These are phyloP conservation scores for Spheniscus humboldti DNA, from an alignment of 2,797 vertebrate species.

Conservation along the genomic window DNA sequence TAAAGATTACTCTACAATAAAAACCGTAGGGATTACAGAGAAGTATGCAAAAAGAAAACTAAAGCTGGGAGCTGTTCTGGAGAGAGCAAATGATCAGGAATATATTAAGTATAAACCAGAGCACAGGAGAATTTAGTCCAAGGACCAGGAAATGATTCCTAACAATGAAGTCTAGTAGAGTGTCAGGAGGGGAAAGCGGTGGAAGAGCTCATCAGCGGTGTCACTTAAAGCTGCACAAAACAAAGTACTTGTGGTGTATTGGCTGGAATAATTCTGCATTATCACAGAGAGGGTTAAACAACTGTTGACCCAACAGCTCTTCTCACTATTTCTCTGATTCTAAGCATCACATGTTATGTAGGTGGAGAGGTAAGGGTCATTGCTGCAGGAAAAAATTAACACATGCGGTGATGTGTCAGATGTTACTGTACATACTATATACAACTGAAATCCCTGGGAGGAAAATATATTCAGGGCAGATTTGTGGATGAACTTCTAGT, in stretches of 20 bases:
- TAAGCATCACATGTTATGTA: not conserved
- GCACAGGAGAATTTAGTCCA: not conserved
- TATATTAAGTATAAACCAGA: not conserved
- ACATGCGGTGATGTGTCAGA: not conserved
- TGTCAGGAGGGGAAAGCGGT: not conserved
- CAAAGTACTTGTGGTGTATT: slow-evolving; percentile 25
- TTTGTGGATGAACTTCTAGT: slow-evolving; percentile 11
- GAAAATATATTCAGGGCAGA: not conserved
- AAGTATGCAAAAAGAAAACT: not conserved
- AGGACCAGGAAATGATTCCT: not conserved
- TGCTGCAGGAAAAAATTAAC: slow-evolving; percentile 44
- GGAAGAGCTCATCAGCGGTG: slow-evolving; percentile 3
- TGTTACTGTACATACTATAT: not conserved
- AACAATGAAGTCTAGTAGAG: not conserved
- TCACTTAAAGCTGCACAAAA: slow-evolving; percentile 39
- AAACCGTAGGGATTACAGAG: not conserved
- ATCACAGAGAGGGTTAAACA: slow-evolving; percentile 36
- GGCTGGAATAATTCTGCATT: slow-evolving; percentile 16
- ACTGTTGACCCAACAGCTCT: slow-evolving; percentile 35
- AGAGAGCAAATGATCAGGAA: not conserved
- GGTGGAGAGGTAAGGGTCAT: slow-evolving; percentile 36
- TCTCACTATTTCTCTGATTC: slow-evolving; percentile 18
- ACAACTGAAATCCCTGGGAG: not conserved
- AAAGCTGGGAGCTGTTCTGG: not conserved
- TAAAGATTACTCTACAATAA: not conserved